Evolutionary conservation across 2,797 vertebrate species (phyloP).

Genomic region (Takifugu rubripes): DNA sequence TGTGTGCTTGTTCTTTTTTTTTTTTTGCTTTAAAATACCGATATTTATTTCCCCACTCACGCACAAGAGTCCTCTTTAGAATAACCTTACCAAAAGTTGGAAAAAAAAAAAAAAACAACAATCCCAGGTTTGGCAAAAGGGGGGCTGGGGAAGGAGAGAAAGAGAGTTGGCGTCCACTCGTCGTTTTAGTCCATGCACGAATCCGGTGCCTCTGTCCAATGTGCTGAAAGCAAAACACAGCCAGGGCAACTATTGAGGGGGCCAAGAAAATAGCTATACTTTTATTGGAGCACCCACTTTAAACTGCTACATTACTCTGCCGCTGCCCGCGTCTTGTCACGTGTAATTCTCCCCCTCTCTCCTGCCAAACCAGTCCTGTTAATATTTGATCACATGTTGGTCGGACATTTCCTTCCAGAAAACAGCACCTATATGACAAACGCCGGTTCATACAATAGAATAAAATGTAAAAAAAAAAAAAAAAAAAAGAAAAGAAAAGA

Average conservation of each 20-base stretch:
- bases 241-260: conserved; percentile 41
- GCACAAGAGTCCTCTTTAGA: conserved; percentile 64
- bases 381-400: conserved; percentile 89
- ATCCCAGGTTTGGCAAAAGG: conserved; percentile 76
- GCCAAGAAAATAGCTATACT: conserved; percentile 71
- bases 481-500: background rate
- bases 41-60: conserved; percentile 38
- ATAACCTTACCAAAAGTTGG: conserved; percentile 77
- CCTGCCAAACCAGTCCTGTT: conserved; percentile 84
- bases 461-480: conserved; percentile 1
- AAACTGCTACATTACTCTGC: conserved; percentile 75
- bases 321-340: conserved; percentile 86
- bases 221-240: conserved; percentile 86
- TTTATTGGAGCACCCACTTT: conserved; percentile 84
- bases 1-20: background rate
- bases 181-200: conserved; percentile 79
- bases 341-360: conserved; percentile 75
- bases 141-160: conserved; percentile 67
- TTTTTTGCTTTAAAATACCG: conserved; percentile 11
- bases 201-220: conserved; percentile 89
- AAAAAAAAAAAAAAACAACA: conserved; percentile 56
- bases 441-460: conserved; percentile 53
- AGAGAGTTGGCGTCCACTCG: conserved; percentile 78
- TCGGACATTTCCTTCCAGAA: conserved; percentile 80
- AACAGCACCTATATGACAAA: conserved; percentile 62